Percentiles rank a stretch among this genome's conserved stretches.
Conservation (phyloP, 2,888 invertebrate species). For the Cremastinae sp. region DNA sequence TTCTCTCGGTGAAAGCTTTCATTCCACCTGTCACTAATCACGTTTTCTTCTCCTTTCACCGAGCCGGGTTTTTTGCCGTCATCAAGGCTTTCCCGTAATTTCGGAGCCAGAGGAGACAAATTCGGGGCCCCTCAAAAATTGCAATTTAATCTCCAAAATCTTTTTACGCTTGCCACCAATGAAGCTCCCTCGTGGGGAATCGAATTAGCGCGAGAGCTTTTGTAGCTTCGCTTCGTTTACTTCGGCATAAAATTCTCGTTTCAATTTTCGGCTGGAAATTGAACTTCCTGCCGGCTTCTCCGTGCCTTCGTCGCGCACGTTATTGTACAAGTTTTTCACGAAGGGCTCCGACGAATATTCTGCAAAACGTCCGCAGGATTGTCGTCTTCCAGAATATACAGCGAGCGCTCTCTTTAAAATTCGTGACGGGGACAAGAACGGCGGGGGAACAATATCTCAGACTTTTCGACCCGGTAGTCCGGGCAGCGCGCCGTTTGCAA, state of each 20-base stretch:
- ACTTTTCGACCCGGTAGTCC: conserved; percentile 28
- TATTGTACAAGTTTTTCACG: no score
- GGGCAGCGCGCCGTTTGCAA: conserved; percentile 18
- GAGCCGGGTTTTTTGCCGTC: background rate
- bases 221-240: no score
- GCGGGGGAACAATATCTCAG: conserved; percentile 27
- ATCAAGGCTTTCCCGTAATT: conserved; percentile 8
- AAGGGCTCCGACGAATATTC: no score
- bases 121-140: background rate
- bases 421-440: conserved; percentile 24
- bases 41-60: background rate
- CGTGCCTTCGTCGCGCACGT: no score
- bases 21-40: conserved; percentile 10
- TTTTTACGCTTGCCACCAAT: background rate
- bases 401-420: conserved; percentile 20
- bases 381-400: no score
- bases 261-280: no score
- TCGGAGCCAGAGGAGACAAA: background rate
- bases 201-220: no score
- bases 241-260: no score
- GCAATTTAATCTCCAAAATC: no score
- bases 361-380: no score
- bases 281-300: no score
- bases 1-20: conserved; percentile 22
- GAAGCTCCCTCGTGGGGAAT: no score